Base-by-base conservation (phyloP, 2,113 vertebrate genomes). In the Lepus americanus region DNA sequence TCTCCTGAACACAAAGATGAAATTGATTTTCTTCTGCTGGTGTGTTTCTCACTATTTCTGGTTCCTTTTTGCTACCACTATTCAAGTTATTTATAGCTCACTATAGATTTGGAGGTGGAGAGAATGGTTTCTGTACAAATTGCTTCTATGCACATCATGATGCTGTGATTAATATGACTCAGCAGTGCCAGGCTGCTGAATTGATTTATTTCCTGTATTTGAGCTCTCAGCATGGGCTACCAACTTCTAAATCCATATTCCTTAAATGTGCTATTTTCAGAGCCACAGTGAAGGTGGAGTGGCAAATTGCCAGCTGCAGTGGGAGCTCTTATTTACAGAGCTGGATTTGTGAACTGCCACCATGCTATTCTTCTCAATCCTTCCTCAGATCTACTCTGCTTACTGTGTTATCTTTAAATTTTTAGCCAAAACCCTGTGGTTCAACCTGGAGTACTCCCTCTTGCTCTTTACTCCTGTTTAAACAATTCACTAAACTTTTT, bases 21-120 rank as follows among this genome's bases (percentile, higher is more conserved):
- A 53, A 95, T 64, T 95, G 96, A 97, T 97, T 97, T 96, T 96
- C 94, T 89, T 95, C 96, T 94, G 79, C 88, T 3, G 20, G 14
- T 31, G 39, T 91, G 92, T 73, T 8, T 67, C 89, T 97, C 80
- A 87, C 84, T 76, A 51, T 95, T 78, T 89, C 89, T 93, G 81
- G 83, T 95, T 98, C 96, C 53, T 92, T 84, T 97, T 89, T 95
- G 51, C 61, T 97, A 20, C 79, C 80, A 25, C 61, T 69, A 72
- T 92, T 86, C 87, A 93, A 36, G n/a, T 72, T 97, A 69, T 87
- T 97, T 96, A 66, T 39, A 85, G 94, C 61, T 66, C 73, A 66
- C 33, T 5, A 44, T 95, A 94, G 87, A 96, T 89, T 86, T 64
- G 12, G 73, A 94, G 80, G 77, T 74, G 93, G 78, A 92, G 66